Base-by-base conservation (phyloP, 2,113 vertebrate species). In the Leucosticte australis region DNA sequence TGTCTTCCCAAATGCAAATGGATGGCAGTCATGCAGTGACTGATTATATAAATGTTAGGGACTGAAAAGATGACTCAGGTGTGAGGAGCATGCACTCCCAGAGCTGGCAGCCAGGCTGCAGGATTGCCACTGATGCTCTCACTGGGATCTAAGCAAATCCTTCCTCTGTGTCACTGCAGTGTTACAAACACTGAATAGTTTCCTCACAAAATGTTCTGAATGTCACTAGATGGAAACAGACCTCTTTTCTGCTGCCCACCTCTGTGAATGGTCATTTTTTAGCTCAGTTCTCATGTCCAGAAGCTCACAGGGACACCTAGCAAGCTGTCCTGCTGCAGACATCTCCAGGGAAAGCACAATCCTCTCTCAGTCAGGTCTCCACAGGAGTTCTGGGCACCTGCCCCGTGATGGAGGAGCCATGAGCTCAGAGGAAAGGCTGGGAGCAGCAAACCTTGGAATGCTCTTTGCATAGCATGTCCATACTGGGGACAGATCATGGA, bases 381-480 rank as follows among this genome's bases (percentile, higher is more conserved):
- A 37, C 7, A 56, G 67, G 16, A 76, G 14, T 67, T 76, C 8
- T 21, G 67, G 26, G 18, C 22, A 74, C 28, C 1, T 3, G 21
- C 3, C 16, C 35, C 0, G 0, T 20, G 41, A 15, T 20, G 20
- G 70, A 49, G 33, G 41, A 64, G 13, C 46, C 22, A 65, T 28
- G 37, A 87, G 42, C n/a, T 86, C 53, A 53, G 33, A 81, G 13
- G 17, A 30, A 35, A 87, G 21, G 14, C 55, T 65, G 55, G 18
- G 37, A 86, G 28, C 24, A 79, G 21, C 27, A 94, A 84, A 50
- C 4, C n/a, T 77, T 41, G 59, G 33, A 24, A 56, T 31, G 20
- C 19, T 80, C 19, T 50, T 39, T 20, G 5, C 1, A 1, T 37
- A 35, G 6, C 4, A 15, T 23, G 5, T 10, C 28, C 0, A 0